phyloP scores from a whole-genome alignment of 2,113 vertebrate genomes.

The Corapipo altera region DNA sequence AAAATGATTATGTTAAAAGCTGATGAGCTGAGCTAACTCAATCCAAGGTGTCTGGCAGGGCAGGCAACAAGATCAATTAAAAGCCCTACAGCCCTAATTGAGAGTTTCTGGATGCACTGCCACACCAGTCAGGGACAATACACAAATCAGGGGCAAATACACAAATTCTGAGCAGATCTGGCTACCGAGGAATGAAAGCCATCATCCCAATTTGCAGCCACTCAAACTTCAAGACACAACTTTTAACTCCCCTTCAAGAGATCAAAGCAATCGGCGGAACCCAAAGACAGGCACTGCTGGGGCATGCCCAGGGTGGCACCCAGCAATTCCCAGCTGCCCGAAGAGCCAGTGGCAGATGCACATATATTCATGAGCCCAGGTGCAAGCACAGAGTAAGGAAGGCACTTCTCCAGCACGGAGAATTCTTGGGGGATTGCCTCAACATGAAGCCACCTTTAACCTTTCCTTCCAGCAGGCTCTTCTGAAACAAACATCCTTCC shows the following conservation, averaged over 20 bases:
- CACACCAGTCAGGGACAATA: neutral
- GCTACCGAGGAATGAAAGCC: neutral
- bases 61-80: slow-evolving; percentile 45
- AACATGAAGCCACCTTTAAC: neutral
- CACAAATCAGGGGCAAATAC: neutral
- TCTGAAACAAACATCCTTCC: neutral
- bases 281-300: neutral
- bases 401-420: neutral
- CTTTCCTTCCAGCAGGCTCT: neutral
- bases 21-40: slow-evolving; percentile 55
- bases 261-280: neutral
- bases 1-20: slow-evolving; percentile 51
- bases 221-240: neutral
- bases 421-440: neutral
- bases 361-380: neutral
- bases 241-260: neutral
- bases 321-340: neutral
- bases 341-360: neutral
- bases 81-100: slow-evolving; percentile 19
- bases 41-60: slow-evolving; percentile 28
- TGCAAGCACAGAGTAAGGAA: neutral
- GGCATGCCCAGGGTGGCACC: neutral
- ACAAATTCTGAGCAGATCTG: neutral
- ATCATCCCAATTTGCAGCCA: neutral
- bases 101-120: neutral